Conservation (phyloP, 2,888 invertebrate genomes). For the Philopedon plagiatum region DNA sequence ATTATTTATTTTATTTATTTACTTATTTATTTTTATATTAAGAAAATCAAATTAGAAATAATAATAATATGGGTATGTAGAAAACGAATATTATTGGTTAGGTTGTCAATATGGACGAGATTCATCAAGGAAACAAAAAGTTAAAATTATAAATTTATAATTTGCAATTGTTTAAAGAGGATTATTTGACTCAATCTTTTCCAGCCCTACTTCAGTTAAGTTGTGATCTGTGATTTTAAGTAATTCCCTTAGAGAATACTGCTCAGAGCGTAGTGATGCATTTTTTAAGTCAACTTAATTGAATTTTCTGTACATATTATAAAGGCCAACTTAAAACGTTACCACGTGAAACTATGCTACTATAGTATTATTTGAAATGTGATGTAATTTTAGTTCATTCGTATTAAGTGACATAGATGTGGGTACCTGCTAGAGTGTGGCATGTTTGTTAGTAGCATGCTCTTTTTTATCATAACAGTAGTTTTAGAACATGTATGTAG, state of each 20-base stretch:
- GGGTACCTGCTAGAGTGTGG: constrained; percentile 51
- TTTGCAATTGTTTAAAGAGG: neutral
- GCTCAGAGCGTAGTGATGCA: neutral
- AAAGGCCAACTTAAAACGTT: constrained; percentile 41
- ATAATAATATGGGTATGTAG: too few species aligned
- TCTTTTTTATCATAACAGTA: constrained; percentile 38
- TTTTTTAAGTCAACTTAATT: constrained; percentile 1
- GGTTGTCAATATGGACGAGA: too few species aligned
- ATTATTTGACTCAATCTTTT: neutral
- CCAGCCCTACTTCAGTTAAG: neutral
- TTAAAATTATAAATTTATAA: too few species aligned
- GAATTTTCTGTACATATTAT: neutral
- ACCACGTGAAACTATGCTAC: constrained; percentile 21
- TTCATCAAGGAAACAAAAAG: too few species aligned
- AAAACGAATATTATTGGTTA: too few species aligned
- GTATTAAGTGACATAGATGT: constrained; percentile 26
- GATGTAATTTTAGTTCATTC: constrained; percentile 46
- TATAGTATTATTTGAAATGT: constrained; percentile 52
- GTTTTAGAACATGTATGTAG: constrained; percentile 43
- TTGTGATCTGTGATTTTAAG: neutral
- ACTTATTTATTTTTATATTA: neutral
- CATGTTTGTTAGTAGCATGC: constrained; percentile 50
- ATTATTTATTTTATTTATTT: neutral
- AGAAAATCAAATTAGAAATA: neutral
- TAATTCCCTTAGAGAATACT: neutral